These are phyloP conservation scores for Caretta caretta DNA, from an alignment of 2,113 vertebrate genomes.

Conservation along the genomic window DNA sequence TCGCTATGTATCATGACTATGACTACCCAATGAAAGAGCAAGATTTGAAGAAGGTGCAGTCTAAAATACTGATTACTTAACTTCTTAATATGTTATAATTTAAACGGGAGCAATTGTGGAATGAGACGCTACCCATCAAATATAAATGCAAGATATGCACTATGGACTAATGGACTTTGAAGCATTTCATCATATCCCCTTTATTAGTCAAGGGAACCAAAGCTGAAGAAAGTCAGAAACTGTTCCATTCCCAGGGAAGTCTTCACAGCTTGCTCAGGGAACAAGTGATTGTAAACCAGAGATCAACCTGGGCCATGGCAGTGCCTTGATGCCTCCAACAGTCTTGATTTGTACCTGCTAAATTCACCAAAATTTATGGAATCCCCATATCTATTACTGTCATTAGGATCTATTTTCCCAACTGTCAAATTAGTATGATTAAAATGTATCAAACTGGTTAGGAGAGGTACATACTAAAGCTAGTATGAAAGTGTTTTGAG, in stretches of 20 bases:
- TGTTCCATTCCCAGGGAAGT: not conserved
- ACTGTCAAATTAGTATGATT: not conserved
- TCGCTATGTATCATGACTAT: not conserved
- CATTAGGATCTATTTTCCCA: not conserved
- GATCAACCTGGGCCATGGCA: not conserved
- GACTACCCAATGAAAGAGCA: not conserved
- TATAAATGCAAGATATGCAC: not conserved
- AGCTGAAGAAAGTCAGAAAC: not conserved
- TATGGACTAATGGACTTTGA: not conserved
- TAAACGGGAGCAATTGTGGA: not conserved
- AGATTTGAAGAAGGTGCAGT: not conserved
- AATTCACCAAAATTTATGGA: not conserved
- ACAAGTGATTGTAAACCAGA: not conserved
- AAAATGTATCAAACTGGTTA: fast-evolving
- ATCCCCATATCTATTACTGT: not conserved
- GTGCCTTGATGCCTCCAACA: not conserved
- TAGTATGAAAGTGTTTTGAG: not conserved
- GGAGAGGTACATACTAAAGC: not conserved
- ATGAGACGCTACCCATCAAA: not conserved
- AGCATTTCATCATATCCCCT: not conserved
- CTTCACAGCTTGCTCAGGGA: too few relatives aligned
- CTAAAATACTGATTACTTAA: not conserved
- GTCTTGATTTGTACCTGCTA: not conserved
- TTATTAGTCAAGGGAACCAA: not conserved
- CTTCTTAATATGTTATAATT: not conserved